A percentile compares a stretch with the other conserved stretches of the same genome.
phyloP scores from a whole-genome alignment of 2,113 vertebrate genomes.

The Leptosomus discolor region DNA sequence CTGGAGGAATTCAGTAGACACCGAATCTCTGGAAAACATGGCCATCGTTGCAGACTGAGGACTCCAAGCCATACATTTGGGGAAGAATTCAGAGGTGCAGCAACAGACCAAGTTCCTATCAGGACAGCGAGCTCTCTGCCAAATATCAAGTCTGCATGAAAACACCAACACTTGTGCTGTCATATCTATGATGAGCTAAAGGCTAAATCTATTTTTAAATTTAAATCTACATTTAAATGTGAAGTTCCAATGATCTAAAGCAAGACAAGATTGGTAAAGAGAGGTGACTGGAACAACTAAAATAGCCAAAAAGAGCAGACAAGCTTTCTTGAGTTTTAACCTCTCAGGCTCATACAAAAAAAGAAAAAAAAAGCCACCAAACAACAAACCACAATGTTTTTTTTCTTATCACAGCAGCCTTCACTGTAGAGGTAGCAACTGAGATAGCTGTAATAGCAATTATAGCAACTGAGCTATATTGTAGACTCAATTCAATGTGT shows the following conservation, averaged over 20 bases:
- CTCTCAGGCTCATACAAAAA: neutral
- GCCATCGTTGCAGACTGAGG: neutral
- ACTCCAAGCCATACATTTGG: neutral
- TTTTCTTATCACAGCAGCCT: neutral
- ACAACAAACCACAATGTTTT: too few relatives aligned
- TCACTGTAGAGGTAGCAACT: neutral
- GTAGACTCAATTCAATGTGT: neutral
- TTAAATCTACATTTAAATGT: neutral
- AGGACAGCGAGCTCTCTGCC: neutral
- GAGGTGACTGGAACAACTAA: neutral
- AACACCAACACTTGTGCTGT: neutral
- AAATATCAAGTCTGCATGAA: neutral
- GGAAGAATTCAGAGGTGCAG: neutral
- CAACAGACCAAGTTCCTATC: neutral
- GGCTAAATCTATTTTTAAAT: neutral
- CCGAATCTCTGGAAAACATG: neutral
- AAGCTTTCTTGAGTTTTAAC: neutral
- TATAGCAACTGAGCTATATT: neutral
- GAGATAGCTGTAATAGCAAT: neutral
- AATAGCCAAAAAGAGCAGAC: neutral
- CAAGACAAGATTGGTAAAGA: neutral
- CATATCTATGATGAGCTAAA: neutral
- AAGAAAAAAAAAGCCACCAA: neutral
- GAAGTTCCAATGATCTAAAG: neutral
- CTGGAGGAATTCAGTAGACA: neutral